These are phyloP conservation scores for Acholoe squamosa DNA, from an alignment of 2,888 invertebrate species.

Conservation along the genomic window DNA sequence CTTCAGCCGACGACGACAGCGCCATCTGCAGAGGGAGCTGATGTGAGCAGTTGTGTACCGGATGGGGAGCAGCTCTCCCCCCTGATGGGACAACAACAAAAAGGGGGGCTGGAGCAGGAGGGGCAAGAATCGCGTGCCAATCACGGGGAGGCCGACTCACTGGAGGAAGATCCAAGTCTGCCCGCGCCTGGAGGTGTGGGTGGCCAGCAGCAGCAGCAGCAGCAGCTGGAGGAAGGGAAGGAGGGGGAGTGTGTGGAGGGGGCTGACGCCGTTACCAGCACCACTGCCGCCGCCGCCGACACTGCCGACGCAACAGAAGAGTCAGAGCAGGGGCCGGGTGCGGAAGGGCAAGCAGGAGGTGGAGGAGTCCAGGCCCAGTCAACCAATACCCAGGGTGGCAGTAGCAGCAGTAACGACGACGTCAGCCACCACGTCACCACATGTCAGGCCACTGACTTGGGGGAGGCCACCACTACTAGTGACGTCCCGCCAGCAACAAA, in stretches of 20 bases:
- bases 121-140: constrained; percentile 7
- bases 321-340: constrained; percentile 30
- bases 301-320: neutral
- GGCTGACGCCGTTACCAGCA: neutral
- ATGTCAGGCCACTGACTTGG: neutral
- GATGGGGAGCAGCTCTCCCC: neutral
- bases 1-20: neutral
- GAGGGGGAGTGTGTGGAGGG: neutral
- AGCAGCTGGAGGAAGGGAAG: neutral
- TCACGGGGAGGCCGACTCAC: neutral
- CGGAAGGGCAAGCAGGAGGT: neutral
- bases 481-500: neutral
- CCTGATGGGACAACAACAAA: neutral
- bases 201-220: no score
- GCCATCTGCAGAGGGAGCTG: constrained; percentile 1
- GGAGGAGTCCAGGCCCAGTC: neutral
- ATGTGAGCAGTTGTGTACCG: neutral
- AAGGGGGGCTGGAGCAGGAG: constrained; percentile 1
- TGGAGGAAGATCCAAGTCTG: constrained; percentile 1
- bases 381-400: neutral
- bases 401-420: neutral
- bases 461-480: neutral
- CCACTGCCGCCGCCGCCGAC: neutral
- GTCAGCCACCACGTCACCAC: neutral
- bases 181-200: neutral